Base-by-base conservation (phyloP, 2,797 vertebrate species). In the Danio aesculapii region DNA sequence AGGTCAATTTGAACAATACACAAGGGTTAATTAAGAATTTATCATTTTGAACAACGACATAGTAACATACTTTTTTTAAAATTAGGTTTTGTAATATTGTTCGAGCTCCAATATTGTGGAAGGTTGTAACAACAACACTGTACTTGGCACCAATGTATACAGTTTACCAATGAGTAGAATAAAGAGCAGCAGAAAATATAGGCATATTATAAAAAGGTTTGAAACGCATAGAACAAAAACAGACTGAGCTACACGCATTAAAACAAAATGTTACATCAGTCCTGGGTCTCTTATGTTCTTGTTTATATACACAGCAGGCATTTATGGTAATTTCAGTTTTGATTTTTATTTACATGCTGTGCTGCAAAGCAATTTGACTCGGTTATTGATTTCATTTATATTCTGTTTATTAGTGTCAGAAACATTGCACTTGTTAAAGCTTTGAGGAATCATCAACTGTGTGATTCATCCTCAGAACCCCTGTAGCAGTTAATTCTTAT, bases 241-340 rank as follows among this genome's bases (percentile, higher is more conserved):
- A n/a, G 3, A 39, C 14, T n/a, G 14, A 39, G 67, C 49, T 62
- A 41, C 21, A 53, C 47, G n/a, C 21, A 1, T 50, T 68, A 14
- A 69, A 52, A 52, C 49, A 39, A 50, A 30, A n/a, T 41, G 14
- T 69, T 69, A 69, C 47, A 50, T 64, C 16, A 64, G 8, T 46
- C 16, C 9, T 4, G 30, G 6, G 8, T 41, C 30, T 41, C 12
- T 6, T 16, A 41, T 21, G 57, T 13, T 5, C 19, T 59, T 41
- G 21, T 61, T 63, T 43, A 41, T 16, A 41, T 10, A 44, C 8
- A n/a, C 61, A 63, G 61, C 14, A 6, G 39, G 2, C 14, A n/a
- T 43, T n/a, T 10, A 64, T n/a, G 8, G 62, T 9, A 17, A 64
- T 12, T 46, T 43, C 16, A 17, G 62, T 30, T 64, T 46, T 64